Percentiles rank a stretch among this genome's conserved stretches.
Conservation (phyloP, 1,140 invertebrate genomes). For the Helicoverpa zea region DNA sequence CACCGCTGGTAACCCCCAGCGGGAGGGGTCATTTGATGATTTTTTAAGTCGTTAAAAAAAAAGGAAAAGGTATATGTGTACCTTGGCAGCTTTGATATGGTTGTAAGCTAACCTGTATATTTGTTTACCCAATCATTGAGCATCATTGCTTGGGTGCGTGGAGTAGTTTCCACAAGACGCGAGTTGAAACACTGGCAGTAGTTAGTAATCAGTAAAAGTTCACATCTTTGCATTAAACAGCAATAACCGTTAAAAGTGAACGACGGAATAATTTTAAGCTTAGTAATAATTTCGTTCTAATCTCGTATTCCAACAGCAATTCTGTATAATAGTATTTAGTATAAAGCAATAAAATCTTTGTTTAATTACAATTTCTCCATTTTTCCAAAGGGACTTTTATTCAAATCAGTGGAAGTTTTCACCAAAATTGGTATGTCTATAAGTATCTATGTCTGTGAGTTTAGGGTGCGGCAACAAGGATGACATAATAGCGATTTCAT, state of each 20-base stretch:
- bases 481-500: neutral
- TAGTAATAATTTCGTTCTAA: neutral
- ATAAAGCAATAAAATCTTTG: slow-evolving; percentile 31
- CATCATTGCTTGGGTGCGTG: too few species aligned
- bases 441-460: slow-evolving; percentile 43
- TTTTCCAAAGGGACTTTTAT: slow-evolving; percentile 45
- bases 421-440: slow-evolving; percentile 30
- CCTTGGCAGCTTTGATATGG: too few species aligned
- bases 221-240: neutral
- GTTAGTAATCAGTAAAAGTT: too few species aligned
- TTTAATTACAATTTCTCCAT: slow-evolving; percentile 32
- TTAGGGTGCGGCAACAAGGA: neutral
- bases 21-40: too few species aligned
- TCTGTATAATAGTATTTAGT: neutral
- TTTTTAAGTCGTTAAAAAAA: too few species aligned
- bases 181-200: too few species aligned
- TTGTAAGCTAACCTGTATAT: too few species aligned
- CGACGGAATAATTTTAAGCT: neutral
- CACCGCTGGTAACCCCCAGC: too few species aligned
- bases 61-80: too few species aligned
- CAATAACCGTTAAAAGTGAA: neutral
- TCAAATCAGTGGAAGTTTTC: slow-evolving; percentile 52
- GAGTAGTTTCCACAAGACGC: too few species aligned
- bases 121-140: neutral
- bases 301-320: neutral